Evolutionary conservation across 2,888 invertebrate species (phyloP).

Genomic region (Morpho deidamia): DNA sequence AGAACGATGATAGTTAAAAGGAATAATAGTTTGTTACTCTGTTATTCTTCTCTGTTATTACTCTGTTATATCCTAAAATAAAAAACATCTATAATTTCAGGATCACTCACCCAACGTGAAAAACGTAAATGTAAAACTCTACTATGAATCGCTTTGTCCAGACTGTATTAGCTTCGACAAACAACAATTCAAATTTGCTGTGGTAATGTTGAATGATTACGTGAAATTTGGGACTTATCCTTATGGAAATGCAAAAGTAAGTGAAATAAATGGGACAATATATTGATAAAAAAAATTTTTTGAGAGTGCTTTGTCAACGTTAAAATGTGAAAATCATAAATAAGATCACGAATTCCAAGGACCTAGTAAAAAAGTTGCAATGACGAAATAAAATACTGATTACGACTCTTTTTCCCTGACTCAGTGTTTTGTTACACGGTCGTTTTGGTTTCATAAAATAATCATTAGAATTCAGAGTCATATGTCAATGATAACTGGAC

Average conservation of each 20-base stretch:
- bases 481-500: too few relatives aligned
- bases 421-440: too few relatives aligned
- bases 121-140: conserved; percentile 31
- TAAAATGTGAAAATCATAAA: too few relatives aligned
- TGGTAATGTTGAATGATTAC: conserved; percentile 23
- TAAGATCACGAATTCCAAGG: neutral
- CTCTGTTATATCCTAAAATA: too few relatives aligned
- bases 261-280: neutral
- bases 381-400: neutral
- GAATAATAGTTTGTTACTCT: neutral
- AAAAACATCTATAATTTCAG: conserved; percentile 3
- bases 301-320: too few relatives aligned
- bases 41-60: too few relatives aligned
- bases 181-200: conserved; percentile 17
- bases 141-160: conserved; percentile 38
- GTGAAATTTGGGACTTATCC: conserved; percentile 33
- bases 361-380: neutral
- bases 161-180: conserved; percentile 29
- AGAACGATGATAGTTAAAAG: neutral
- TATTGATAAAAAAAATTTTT: too few relatives aligned
- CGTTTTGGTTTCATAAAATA: too few relatives aligned
- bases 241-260: conserved; percentile 41
- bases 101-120: neutral
- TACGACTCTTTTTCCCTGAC: neutral
- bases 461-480: too few relatives aligned